phyloP scores from a whole-genome alignment of 2,888 invertebrate species.

The Dione vanillae region DNA sequence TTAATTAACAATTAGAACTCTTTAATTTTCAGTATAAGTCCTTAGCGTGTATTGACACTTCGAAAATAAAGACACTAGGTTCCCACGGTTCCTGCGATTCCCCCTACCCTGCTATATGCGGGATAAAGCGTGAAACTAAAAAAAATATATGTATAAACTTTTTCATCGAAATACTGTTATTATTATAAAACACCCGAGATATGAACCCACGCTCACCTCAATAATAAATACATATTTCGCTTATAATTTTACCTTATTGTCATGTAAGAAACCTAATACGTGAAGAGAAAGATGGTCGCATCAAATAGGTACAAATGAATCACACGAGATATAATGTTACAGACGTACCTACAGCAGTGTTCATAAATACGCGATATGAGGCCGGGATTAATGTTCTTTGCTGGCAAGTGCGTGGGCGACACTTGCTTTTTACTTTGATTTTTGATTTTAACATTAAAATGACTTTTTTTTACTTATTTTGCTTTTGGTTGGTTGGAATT shows the following conservation, averaged over 20 bases:
- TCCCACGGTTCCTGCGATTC: no score
- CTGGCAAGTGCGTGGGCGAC: constrained; percentile 67
- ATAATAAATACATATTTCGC: neutral
- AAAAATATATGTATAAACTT: no score
- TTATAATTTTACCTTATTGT: neutral
- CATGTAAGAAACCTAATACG: constrained; percentile 10
- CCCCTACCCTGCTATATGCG: no score
- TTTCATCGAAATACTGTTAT: no score
- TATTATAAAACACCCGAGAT: neutral
- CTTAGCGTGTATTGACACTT: no score
- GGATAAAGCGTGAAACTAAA: no score
- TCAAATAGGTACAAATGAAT: constrained; percentile 55
- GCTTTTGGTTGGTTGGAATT: no score
- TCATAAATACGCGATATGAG: constrained; percentile 79
- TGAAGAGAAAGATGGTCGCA: constrained; percentile 49
- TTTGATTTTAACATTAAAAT: neutral
- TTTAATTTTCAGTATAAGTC: no score
- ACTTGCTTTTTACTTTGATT: constrained; percentile 27
- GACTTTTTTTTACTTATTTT: no score
- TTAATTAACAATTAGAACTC: neutral
- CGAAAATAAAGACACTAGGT: no score
- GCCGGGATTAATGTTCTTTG: constrained; percentile 71
- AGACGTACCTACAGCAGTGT: constrained; percentile 65
- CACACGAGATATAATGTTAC: constrained; percentile 69
- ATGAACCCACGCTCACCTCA: neutral